Conservation (phyloP, 1,140 invertebrate genomes). For the Hermatobates lingyangjiaoensis region DNA sequence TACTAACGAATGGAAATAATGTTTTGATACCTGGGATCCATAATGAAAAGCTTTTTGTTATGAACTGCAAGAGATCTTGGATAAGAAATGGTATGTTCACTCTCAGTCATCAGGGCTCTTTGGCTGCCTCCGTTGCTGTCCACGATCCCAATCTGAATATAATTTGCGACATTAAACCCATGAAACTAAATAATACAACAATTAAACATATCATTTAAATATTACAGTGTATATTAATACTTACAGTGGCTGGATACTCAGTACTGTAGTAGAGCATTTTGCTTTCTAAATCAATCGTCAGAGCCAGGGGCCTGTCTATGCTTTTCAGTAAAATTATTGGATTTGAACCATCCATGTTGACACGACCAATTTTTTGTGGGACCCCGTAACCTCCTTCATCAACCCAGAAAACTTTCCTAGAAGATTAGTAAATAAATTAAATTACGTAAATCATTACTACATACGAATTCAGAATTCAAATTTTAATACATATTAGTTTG, state of each 20-base stretch:
- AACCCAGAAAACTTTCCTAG: constrained; percentile 78
- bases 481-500: too few species aligned
- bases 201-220: not conserved
- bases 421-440: constrained; percentile 16
- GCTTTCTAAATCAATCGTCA: constrained; percentile 67
- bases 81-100: constrained; percentile 44
- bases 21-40: constrained; percentile 70
- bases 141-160: constrained; percentile 40
- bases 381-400: constrained; percentile 86
- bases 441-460: too few species aligned
- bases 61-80: constrained; percentile 71
- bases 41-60: constrained; percentile 64
- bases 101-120: constrained; percentile 40
- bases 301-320: constrained; percentile 53
- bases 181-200: too few species aligned
- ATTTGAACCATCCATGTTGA: constrained; percentile 83
- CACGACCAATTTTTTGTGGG: constrained; percentile 72
- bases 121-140: constrained; percentile 50
- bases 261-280: constrained; percentile 75
- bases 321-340: constrained; percentile 42
- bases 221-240: not conserved
- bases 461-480: too few species aligned
- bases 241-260: constrained; percentile 46
- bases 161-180: too few species aligned
- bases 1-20: too few species aligned